Percentiles rank a stretch among this genome's conserved stretches.
Conservation (phyloP, 2,888 invertebrate genomes). For the Alitta virens region DNA sequence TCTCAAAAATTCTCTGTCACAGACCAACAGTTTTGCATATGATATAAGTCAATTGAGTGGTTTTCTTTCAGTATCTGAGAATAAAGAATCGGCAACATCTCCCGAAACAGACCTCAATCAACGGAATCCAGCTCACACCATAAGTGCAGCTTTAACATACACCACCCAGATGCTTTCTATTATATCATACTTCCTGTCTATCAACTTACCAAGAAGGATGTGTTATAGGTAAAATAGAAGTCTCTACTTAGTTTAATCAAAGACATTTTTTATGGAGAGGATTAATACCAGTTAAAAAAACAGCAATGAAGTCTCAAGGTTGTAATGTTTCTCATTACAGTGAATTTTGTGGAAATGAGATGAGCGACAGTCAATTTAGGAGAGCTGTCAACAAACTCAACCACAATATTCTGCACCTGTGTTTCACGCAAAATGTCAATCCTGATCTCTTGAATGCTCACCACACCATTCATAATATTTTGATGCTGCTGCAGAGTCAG, state of each 20-base stretch:
- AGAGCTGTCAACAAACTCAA: constrained; percentile 75
- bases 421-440: constrained; percentile 74
- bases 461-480: constrained; percentile 72
- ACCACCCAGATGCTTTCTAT: constrained; percentile 81
- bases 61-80: constrained; percentile 23
- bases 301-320: too few species aligned
- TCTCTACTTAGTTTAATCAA: too few species aligned
- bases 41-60: neutral
- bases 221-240: constrained; percentile 41
- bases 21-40: too few species aligned
- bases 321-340: too few species aligned
- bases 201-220: constrained; percentile 70
- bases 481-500: constrained; percentile 68
- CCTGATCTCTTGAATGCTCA: constrained; percentile 66
- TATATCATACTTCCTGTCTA: constrained; percentile 79
- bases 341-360: constrained; percentile 75
- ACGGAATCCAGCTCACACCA: constrained; percentile 70
- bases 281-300: too few species aligned
- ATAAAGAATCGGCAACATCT: constrained; percentile 21
- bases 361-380: constrained; percentile 72
- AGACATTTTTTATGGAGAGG: too few species aligned
- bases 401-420: constrained; percentile 76
- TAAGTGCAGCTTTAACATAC: constrained; percentile 79
- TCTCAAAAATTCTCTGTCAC: too few species aligned
- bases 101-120: constrained; percentile 40